Evolutionary conservation across 1,140 invertebrate species (phyloP).

Genomic region (Pseudomyrmex cubaensis): DNA sequence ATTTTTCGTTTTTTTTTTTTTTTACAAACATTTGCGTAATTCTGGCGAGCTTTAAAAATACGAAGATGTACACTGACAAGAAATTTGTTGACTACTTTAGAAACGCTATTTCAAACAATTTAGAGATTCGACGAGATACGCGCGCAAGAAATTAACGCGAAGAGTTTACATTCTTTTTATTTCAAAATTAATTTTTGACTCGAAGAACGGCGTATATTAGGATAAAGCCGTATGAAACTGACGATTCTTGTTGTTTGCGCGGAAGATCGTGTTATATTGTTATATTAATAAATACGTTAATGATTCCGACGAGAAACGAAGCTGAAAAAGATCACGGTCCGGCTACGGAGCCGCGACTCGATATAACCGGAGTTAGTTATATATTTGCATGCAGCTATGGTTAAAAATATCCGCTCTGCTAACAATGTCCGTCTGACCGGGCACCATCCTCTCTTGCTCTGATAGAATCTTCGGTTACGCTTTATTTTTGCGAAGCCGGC

Average conservation of each 20-base stretch:
- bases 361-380: conserved; percentile 53
- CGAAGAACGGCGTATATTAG: background rate
- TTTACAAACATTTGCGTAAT: too few species aligned
- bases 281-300: conserved; percentile 37
- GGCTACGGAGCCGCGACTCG: conserved; percentile 24
- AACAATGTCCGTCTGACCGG: conserved; percentile 59
- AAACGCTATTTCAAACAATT: too few species aligned
- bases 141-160: too few species aligned
- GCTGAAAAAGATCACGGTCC: conserved; percentile 18
- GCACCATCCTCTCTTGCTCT: conserved; percentile 36
- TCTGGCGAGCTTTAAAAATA: too few species aligned
- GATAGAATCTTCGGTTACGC: conserved; percentile 57
- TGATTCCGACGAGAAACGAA: conserved; percentile 14
- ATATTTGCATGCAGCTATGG: conserved; percentile 55
- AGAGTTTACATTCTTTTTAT: too few species aligned
- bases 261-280: background rate
- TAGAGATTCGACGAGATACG: too few species aligned
- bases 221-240: background rate
- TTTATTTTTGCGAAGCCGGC: conserved; percentile 49
- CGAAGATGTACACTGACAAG: too few species aligned
- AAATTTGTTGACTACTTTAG: too few species aligned
- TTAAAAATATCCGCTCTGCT: conserved; percentile 60
- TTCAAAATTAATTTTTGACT: conserved; percentile 7
- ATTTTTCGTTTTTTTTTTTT: too few species aligned
- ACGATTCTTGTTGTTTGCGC: background rate